Base-by-base conservation (phyloP, 2,113 vertebrate species). In the Eubucco bourcierii region DNA sequence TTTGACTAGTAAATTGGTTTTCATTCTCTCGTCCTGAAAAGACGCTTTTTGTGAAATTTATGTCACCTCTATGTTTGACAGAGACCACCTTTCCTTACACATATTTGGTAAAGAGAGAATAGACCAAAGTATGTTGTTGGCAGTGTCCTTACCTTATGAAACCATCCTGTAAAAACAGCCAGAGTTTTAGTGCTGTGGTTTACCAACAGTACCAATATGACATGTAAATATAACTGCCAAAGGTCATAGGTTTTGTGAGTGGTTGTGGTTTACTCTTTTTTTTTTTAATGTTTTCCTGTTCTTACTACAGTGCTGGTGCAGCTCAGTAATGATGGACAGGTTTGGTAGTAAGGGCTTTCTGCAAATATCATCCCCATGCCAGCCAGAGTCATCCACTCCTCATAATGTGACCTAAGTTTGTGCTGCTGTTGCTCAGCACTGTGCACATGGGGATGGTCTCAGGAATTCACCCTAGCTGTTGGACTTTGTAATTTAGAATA, bases 361-460 rank as follows among this genome's bases (percentile, higher is more conserved):
- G n/a, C 9, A 27, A 14, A 1, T 28, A 31, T n/a, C 33, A 24
- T 34, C 7, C 8, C 29, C 31, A 23, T 44, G 7, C 8, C 27
- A 64, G 18, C 29, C 37, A 65, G 47, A 37, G 34, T 29, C 10
- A 9, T 53, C 31, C 0, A 0, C 20, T 76, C 39, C 61, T 71
- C 24, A 7, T 10, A 55, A 39, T 0, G 0, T 63, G 86, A 63
- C 27, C 44, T 65, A 2, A 19, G 33, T 41, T 52, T 52, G 19
- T 20, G 33, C 16, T 84, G 44, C 61, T 46, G 13, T 61, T 78
- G 53, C 50, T 81, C 52, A 84, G 41, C 17, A 9, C 37, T 4
- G 2, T 77, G 37, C 41, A 88, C 27, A 20, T 50, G 34, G n/a
- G 31, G 3, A 18, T 60, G 37, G 8, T 27, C 29, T 66, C 12